Evolutionary conservation across 1,140 invertebrate species (phyloP), one percentile per base, ranked within the genome.

Genomic region (Rhynchophorus ferrugineus): DNA sequence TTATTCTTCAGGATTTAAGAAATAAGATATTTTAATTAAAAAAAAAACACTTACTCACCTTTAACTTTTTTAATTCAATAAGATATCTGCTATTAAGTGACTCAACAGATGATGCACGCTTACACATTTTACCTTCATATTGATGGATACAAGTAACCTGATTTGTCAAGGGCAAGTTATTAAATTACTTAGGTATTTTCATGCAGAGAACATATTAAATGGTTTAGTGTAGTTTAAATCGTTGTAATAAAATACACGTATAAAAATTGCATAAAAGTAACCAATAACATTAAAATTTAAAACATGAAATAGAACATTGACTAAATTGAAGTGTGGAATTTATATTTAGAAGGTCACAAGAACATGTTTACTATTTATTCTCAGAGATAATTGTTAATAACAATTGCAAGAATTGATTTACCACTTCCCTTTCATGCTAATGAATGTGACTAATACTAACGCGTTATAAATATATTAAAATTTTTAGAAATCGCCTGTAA

Each of bases 131-230:
- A n/a, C n/a, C n/a, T n/a, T n/a, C n/a, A n/a, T n/a, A n/a, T n/a
- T n/a, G n/a, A n/a, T n/a, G n/a, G n/a, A n/a, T n/a, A n/a, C n/a
- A n/a, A n/a, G n/a, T n/a, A n/a, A n/a, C n/a, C n/a, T n/a, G n/a
- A n/a, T n/a, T n/a, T n/a, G n/a, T n/a, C n/a, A n/a, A n/a, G n/a
- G n/a, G n/a, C n/a, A 29, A 29, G 24, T 29, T 29, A 29, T 29
- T 29, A 38, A 38, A 6, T 38, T 13, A 6, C 13, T 38, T 14
- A 6, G 13, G 5, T 38, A 6, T 6, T 38, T 13, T 6, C 5
- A 13, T 38, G 5, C 37, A 14, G 37, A 38, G 13, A 38, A 38
- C 13, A 38, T 38, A 13, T 38, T 38, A 38, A 14, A 38, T 38
- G 13, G 5, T 38, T 6, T 13, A 13, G 37, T 19, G 5, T 6